phyloP scores from a whole-genome alignment of 2,113 vertebrate genomes.

The Grus americana region DNA sequence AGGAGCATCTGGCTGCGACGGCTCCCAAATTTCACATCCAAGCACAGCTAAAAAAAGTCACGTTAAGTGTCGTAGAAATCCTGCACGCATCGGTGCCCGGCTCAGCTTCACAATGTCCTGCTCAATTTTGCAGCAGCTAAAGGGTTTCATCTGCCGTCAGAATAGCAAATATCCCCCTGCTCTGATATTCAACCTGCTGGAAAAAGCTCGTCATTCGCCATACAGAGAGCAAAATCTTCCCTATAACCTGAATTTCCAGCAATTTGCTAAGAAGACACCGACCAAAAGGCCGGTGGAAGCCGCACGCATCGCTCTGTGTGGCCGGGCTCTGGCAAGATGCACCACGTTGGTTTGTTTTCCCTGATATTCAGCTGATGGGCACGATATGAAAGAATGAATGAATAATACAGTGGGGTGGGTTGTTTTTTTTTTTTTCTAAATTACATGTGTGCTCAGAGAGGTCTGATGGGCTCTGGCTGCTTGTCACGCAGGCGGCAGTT shows the following conservation, averaged over 20 bases:
- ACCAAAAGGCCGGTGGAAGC: fast-evolving
- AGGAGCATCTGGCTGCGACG: background rate
- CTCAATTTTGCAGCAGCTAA: background rate
- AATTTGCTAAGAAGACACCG: background rate
- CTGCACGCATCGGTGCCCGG: fast-evolving
- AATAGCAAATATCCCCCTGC: background rate
- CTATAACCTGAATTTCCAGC: background rate
- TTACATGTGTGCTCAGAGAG: background rate
- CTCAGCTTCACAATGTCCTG: background rate
- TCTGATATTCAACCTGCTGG: background rate
- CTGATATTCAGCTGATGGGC: background rate
- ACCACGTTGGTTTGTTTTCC: background rate
- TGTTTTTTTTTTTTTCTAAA: background rate
- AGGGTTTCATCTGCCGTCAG: background rate
- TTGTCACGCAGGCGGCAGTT: background rate
- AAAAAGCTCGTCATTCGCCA: background rate
- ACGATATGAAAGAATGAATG: background rate
- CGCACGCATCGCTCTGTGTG: background rate
- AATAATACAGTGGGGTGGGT: background rate
- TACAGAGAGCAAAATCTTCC: background rate
- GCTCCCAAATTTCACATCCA: background rate
- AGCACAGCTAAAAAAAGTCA: background rate
- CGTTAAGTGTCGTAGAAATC: fast-evolving
- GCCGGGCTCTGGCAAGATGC: background rate
- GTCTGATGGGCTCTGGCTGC: background rate